Conservation (phyloP, 2,797 vertebrate species). For the Urophycis tenuis region DNA sequence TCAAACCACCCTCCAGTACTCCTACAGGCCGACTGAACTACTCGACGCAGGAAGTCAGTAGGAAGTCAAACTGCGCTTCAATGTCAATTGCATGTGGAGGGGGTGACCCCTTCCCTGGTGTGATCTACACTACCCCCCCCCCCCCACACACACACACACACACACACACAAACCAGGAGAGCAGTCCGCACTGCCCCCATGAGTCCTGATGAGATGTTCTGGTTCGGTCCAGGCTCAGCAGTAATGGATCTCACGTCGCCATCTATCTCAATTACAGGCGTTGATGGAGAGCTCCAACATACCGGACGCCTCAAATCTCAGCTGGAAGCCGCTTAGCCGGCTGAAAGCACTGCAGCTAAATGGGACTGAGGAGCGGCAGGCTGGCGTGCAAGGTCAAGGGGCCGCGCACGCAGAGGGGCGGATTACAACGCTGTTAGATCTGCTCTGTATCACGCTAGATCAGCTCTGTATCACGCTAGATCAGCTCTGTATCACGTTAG, state of each 20-base stretch:
- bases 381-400: constrained; percentile 54
- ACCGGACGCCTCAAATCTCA: constrained; percentile 48
- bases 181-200: constrained; percentile 41
- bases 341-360: constrained; percentile 41
- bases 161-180: constrained; percentile 24
- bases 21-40: background rate
- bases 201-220: constrained; percentile 14
- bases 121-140: constrained; percentile 1
- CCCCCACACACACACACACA: too few relatives aligned
- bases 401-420: background rate
- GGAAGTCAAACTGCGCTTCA: too few relatives aligned
- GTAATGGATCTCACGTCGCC: constrained; percentile 48
- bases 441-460: too few relatives aligned
- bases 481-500: too few relatives aligned
- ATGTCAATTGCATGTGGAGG: too few relatives aligned
- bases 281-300: constrained; percentile 46
- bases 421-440: too few relatives aligned
- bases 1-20: background rate
- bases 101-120: too few relatives aligned
- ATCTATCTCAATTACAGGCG: constrained; percentile 63
- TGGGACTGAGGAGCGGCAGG: constrained; percentile 34
- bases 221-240: constrained; percentile 51
- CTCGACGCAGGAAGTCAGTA: background rate
- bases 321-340: constrained; percentile 44
- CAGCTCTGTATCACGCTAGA: too few relatives aligned